Conservation (phyloP, 2,113 vertebrate genomes). For the Pomatorhinus ruficollis region DNA sequence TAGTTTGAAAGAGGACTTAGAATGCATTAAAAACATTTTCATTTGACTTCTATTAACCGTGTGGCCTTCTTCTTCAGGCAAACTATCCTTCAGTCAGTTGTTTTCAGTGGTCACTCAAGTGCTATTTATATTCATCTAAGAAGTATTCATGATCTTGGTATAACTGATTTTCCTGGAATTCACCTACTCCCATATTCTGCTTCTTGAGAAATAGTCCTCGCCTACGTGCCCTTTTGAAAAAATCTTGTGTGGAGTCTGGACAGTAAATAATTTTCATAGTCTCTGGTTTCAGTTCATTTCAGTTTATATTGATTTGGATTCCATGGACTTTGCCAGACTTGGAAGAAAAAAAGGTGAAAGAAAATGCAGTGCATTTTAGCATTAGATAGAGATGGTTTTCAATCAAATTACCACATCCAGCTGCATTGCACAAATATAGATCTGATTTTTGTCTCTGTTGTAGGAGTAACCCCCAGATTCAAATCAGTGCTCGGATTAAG, state of each 20-base stretch:
- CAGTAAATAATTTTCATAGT: background rate
- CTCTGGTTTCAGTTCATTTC: constrained; percentile 19
- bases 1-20: background rate
- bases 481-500: background rate
- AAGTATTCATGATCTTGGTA: background rate
- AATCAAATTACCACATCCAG: background rate
- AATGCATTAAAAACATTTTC: background rate
- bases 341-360: background rate
- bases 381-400: background rate
- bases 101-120: background rate
- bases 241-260: background rate
- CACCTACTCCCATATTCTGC: background rate
- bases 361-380: background rate
- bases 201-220: constrained; percentile 15
- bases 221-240: background rate
- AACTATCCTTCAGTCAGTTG: background rate
- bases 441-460: background rate
- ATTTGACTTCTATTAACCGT: background rate
- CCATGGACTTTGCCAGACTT: background rate
- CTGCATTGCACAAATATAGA: background rate
- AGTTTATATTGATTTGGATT: constrained; percentile 17
- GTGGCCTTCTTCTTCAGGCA: background rate
- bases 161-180: background rate
- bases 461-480: background rate
- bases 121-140: background rate